Base-by-base conservation (phyloP, 2,113 vertebrate species). In the Sapajus apella region DNA sequence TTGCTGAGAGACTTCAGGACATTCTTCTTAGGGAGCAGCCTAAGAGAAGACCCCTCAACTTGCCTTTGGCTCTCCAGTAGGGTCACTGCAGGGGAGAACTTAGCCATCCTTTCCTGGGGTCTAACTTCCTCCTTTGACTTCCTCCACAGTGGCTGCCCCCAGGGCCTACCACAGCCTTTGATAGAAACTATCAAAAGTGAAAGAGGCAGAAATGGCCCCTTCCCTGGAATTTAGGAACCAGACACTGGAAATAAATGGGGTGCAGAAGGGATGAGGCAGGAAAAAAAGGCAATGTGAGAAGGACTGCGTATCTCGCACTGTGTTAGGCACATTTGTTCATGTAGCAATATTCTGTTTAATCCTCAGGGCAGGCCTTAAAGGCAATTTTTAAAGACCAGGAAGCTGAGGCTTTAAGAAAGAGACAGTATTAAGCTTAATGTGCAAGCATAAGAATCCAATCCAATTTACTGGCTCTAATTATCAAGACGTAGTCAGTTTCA, bases 91-190 rank as follows among this genome's bases (percentile, higher is more conserved):
- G 72, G 32, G 12, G 12, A 18, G 23, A 79, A 84, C 6, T 56
- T 4, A 45, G 79, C 35, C 76, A 27, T 89, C 35, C 45, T 4
- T 8, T 30, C 25, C 47, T 6, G 35, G 45, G n/a, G 52, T 25
- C 50, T 40, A 55, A 40, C 90, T 87, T 87, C 79, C 87, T 76
- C n/a, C 93, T 76, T 50, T 50, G 77, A 77, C 52, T 80, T 79
- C 75, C 50, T 66, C 23, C 9, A 35, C 0, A 0, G 2, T 2
- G 27, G 35, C 4, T 1, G 21, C 21, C 45, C 80, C 61, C 27
- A 45, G 8, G 14, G 45, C 47, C 23, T 27, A 9, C 61, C 37
- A 0, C 13, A 47, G 75, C 47, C 87, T 96, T 61, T 13, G 32
- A 58, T 6, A 68, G 55, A 52, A 79, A 43, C 61, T 30, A 8